Percentiles rank a stretch among this genome's conserved stretches.
Evolutionary conservation across 2,797 vertebrate genomes (phyloP).

Genomic region (Falco concolor): DNA sequence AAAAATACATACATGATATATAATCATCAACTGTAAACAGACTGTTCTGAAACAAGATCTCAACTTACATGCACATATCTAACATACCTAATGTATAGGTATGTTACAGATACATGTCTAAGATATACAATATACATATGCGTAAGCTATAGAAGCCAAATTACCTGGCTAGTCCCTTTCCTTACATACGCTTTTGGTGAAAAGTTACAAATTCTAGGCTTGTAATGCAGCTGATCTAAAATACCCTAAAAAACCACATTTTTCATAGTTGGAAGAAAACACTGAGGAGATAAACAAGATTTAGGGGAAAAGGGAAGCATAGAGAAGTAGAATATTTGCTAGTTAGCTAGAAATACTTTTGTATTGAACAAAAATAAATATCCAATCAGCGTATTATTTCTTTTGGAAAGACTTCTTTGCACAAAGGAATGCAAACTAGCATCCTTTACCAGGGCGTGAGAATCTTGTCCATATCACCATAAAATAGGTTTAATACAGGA

Average conservation of each 20-base stretch:
- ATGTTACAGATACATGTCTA: not conserved
- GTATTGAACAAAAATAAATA: constrained; percentile 12
- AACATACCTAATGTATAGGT: not conserved
- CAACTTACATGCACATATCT: not conserved
- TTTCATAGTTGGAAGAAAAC: not conserved
- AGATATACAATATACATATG: not conserved
- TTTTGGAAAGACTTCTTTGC: not conserved
- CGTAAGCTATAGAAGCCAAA: not conserved
- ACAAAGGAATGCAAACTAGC: not conserved
- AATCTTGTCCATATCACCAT: not conserved
- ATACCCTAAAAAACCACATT: not conserved
- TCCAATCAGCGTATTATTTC: not conserved
- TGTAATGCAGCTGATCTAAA: not conserved
- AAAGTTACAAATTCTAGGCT: not conserved
- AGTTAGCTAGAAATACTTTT: not conserved
- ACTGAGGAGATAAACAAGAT: not conserved
- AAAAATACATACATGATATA: not conserved
- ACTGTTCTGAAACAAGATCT: not conserved
- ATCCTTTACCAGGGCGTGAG: not conserved
- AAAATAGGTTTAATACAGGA: not conserved
- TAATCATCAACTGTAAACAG: not conserved
- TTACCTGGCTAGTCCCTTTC: not conserved
- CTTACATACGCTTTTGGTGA: not conserved
- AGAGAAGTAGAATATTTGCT: not conserved
- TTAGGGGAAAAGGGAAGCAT: not conserved